Evolutionary conservation across 2,888 invertebrate genomes (phyloP), one percentile per base, ranked within the genome.

Genomic region (Xanthia icteritia): DNA sequence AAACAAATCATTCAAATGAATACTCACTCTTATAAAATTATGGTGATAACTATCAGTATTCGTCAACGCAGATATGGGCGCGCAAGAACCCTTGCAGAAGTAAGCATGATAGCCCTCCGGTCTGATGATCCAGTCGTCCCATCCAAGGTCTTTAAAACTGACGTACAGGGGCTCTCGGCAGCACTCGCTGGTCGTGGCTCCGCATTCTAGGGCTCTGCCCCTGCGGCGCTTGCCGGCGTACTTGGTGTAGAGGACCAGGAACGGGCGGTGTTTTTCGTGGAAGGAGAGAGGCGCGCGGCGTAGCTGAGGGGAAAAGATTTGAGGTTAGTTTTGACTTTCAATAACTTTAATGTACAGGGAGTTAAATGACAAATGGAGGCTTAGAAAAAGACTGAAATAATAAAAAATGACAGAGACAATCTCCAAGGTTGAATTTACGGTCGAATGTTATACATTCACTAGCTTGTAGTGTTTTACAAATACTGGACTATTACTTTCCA

Each of bases 81-180:
- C 97, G 91, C 99, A 99, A 36, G 97, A 97, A 0, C 99, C 99
- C 76, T 98, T 98, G 92, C 99, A 99, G 95, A 98, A 99, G 93
- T 98, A 98, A 0, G 99, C 99, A 89, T 98, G 98, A 93, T 99
- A 99, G 1, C 98, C 98, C 23, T 97, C 97, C 0, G 99, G 99
- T 85, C 97, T 97, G 83, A 99, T 97, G 79, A 99, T 98, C 99
- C 99, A 99, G 92, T 98, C 98, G 87, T 98, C 97, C 99, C 99
- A 99, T 67, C 98, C 98, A 74, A 99, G 97, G 63, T 98, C 98
- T 80, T 97, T 97, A 92, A 99, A 99, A 84, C 98, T 98, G 81
- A 99, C 98, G 91, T 98, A 98, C 1, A 99, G 96, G 60, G 98
- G 98, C 92, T 99, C 98, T 23, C 98, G 96, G 92, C 99, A 99